Conservation (phyloP, 2,113 vertebrate genomes). For the Tachycineta bicolor region DNA sequence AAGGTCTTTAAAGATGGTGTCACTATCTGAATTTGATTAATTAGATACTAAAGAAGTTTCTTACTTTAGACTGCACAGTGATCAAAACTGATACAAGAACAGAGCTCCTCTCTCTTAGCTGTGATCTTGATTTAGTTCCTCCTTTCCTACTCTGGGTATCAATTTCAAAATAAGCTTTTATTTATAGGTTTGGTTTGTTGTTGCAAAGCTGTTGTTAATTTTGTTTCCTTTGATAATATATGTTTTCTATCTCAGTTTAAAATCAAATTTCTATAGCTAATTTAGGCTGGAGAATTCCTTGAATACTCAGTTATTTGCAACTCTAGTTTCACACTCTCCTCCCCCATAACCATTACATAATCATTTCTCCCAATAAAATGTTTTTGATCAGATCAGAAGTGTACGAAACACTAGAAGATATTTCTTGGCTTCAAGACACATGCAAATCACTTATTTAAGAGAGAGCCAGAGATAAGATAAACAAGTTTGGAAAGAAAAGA, state of each 20-base stretch:
- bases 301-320: not conserved
- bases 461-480: not conserved
- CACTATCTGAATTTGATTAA: not conserved
- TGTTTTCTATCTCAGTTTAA: not conserved
- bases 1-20: not conserved
- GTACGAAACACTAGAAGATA: not conserved
- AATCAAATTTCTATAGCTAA: not conserved
- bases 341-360: not conserved
- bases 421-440: not conserved
- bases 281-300: slow-evolving; percentile 9
- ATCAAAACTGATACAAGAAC: not conserved
- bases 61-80: not conserved
- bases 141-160: not conserved
- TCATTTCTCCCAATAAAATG: not conserved
- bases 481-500: not conserved
- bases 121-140: not conserved
- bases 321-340: not conserved
- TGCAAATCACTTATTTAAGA: not conserved
- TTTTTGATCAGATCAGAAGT: not conserved
- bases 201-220: not conserved
- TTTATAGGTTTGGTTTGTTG: not conserved
- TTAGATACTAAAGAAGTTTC: not conserved
- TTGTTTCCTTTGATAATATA: not conserved
- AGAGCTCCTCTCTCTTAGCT: not conserved
- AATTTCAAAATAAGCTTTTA: slow-evolving; percentile 32